phyloP scores from a whole-genome alignment of 1,140 invertebrate species.

The Drosophila carrolli region DNA sequence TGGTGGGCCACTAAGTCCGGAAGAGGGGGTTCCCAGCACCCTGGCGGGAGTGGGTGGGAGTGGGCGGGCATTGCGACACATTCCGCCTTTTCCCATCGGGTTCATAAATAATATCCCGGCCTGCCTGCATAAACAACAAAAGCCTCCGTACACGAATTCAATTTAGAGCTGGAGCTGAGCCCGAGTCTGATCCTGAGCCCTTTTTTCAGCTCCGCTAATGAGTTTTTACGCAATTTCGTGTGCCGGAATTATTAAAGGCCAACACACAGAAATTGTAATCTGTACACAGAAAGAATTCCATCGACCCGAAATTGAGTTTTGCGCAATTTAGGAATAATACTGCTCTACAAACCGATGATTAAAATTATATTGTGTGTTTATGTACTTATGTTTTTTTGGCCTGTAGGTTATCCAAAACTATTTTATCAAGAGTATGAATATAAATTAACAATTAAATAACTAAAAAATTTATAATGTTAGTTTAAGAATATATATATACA shows the following conservation, averaged over 20 bases:
- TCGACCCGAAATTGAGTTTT: no score
- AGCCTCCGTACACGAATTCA: slow-evolving; percentile 62
- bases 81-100: slow-evolving; percentile 76
- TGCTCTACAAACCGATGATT: no score
- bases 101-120: slow-evolving; percentile 77
- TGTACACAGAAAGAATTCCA: background rate
- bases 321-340: no score
- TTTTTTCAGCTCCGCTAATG: slow-evolving; percentile 56
- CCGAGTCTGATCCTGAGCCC: slow-evolving; percentile 6
- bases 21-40: background rate
- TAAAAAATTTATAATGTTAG: no score
- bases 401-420: no score
- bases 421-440: no score
- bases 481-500: no score
- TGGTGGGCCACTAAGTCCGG: slow-evolving; percentile 29
- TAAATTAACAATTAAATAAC: no score
- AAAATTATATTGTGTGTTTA: no score
- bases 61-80: slow-evolving; percentile 70
- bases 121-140: slow-evolving; percentile 70
- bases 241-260: slow-evolving; percentile 65
- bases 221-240: slow-evolving; percentile 77
- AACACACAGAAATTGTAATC: slow-evolving; percentile 58
- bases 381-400: no score
- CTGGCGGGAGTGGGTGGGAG: background rate
- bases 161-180: slow-evolving; percentile 43